Conservation (phyloP, 1,140 invertebrate genomes). For the Sweltsa coloradensis region DNA sequence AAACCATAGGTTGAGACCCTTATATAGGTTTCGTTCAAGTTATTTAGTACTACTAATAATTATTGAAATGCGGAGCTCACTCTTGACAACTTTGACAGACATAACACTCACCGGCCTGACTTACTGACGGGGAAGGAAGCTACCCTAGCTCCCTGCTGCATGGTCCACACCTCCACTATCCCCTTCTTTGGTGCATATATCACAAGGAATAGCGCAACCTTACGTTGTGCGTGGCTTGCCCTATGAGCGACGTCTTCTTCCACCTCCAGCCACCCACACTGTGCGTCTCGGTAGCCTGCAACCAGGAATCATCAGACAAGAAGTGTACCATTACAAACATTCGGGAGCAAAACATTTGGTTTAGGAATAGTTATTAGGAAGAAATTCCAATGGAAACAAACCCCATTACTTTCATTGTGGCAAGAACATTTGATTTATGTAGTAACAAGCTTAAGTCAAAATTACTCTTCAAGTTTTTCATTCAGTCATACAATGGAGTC, state of each 20-base stretch:
- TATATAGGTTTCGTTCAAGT: too few relatives aligned
- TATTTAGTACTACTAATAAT: too few relatives aligned
- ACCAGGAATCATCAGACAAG: slow-evolving; percentile 12
- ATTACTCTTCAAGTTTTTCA: too few relatives aligned
- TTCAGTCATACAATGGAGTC: too few relatives aligned
- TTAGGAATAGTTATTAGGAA: too few relatives aligned
- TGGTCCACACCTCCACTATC: slow-evolving; percentile 73
- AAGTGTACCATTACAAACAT: not conserved
- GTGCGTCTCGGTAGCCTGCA: slow-evolving; percentile 72
- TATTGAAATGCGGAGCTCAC: too few relatives aligned
- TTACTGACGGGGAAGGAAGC: slow-evolving; percentile 82
- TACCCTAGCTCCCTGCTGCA: slow-evolving; percentile 75
- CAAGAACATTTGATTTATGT: too few relatives aligned
- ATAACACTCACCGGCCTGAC: slow-evolving; percentile 42
- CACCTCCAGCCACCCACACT: slow-evolving; percentile 79
- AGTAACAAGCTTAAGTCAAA: too few relatives aligned
- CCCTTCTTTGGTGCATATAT: slow-evolving; percentile 78
- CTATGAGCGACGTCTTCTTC: slow-evolving; percentile 37
- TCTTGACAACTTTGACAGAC: not conserved
- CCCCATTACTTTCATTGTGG: too few relatives aligned
- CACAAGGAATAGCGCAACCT: slow-evolving; percentile 59
- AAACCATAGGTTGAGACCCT: not conserved
- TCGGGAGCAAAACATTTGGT: too few relatives aligned
- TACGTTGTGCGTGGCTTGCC: slow-evolving; percentile 25
- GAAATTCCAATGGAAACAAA: too few relatives aligned